Evolutionary conservation across 2,888 invertebrate genomes (phyloP), one percentile per base, ranked within the genome.

Genomic region (Drosophila niveifrons): DNA sequence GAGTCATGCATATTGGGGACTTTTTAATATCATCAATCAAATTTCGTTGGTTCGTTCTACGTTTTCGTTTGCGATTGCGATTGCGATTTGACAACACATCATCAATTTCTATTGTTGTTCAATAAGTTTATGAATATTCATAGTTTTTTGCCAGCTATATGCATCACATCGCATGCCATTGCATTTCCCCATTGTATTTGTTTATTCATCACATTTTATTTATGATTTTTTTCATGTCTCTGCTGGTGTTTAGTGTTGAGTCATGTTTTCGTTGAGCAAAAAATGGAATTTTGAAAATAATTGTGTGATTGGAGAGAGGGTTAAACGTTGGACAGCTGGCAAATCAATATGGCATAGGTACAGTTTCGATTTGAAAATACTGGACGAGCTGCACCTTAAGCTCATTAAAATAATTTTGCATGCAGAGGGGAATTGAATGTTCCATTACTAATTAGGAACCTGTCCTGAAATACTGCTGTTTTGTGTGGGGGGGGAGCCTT

Each of bases 111-210:
- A 88, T 86, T 86, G 88, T 80, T 72, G 72, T 76, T 83, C 80
- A 76, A 82, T 80, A 74, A 71, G 72, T 82, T 85, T 86, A 86
- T 86, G 86, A 86, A 86, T 86, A 86, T 86, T 86, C 86, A 86
- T 86, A 86, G 87, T 83, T 80, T 72, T 78, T 72, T 85, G 23
- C 23, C 6, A 23, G 6, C 23, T 80, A 75, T 71, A 58, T 56
- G 69, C 58, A 62, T 61, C 67, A 48, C 59, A 50, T 53, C 6
- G n/a, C 23, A 23, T 51, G 50, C 72, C 61, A 47, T 43, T 39
- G 36, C 29, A 39, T 61, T 57, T 46, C n/a, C 18, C 72, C 57
- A 84, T 86, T 88, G 76, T 83, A 76, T 86, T 88, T 82, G 83
- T 69, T 80, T 76, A 80, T 70, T 71, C 73, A 68, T 78, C 72